Conservation (phyloP, 92 coral and sea anemone genomes). For the Umimayanthus kanabou region DNA sequence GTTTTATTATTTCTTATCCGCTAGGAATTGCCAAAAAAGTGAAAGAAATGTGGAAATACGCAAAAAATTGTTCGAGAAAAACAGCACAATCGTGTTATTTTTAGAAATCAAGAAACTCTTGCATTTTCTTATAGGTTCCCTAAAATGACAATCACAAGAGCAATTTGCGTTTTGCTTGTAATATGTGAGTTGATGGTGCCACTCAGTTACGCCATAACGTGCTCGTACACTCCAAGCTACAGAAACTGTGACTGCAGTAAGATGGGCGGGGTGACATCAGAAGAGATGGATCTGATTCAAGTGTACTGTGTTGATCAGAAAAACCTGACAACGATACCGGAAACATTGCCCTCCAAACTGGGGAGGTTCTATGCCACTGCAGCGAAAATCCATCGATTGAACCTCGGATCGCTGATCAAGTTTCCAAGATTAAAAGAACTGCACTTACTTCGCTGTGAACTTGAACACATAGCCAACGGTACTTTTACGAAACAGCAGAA, state of each 20-base stretch:
- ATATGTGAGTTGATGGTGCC: neutral
- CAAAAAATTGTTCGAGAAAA: too few relatives aligned
- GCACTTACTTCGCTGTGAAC: constrained; percentile 52
- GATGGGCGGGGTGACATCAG: constrained; percentile 18
- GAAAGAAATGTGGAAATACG: too few relatives aligned
- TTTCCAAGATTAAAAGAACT: constrained; percentile 49
- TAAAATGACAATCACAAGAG: neutral
- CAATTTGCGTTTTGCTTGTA: neutral
- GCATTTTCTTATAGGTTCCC: neutral
- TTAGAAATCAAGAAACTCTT: neutral
- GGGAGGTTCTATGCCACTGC: constrained; percentile 15
- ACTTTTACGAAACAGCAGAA: constrained; percentile 52
- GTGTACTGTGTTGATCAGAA: neutral
- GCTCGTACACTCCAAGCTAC: constrained; percentile 23
- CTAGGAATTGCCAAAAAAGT: too few relatives aligned
- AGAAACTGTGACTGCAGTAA: constrained; percentile 21
- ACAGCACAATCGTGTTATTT: too few relatives aligned
- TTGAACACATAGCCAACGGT: constrained; percentile 51
- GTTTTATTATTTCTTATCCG: too few relatives aligned
- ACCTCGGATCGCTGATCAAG: constrained; percentile 43
- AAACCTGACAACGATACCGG: constrained; percentile 46
- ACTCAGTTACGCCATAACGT: neutral
- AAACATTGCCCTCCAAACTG: constrained; percentile 38
- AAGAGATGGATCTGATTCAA: constrained; percentile 17
- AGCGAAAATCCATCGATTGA: constrained; percentile 30